Evolutionary conservation across 2,888 invertebrate genomes (phyloP).

Genomic region (Apodemia zela): DNA sequence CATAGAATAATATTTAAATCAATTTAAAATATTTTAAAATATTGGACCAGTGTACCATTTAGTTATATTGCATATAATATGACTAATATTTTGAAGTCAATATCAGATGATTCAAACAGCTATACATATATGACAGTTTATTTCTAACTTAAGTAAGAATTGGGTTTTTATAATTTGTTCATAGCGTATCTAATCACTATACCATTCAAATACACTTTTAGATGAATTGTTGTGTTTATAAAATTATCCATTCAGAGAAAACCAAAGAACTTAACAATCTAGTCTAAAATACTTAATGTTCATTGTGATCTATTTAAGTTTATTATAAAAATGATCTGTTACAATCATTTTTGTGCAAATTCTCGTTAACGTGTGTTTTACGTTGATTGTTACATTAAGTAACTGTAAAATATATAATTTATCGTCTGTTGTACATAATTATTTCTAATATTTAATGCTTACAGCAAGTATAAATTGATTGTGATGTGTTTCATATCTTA

Average conservation of each 20-base stretch:
- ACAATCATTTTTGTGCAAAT: not conserved
- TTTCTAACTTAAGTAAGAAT: not conserved
- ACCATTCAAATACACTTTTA: not conserved
- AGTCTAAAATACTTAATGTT: not conserved
- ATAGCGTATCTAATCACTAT: not conserved
- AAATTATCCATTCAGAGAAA: not conserved
- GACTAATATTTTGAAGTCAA: not conserved
- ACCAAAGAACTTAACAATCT: slow-evolving; percentile 7
- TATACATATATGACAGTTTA: not conserved
- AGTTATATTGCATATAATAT: not conserved
- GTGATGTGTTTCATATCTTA: slow-evolving; percentile 13
- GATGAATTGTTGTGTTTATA: not conserved
- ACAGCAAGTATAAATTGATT: not conserved
- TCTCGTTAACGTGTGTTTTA: not conserved
- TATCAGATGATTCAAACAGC: too few species aligned
- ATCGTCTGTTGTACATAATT: not conserved
- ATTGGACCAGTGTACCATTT: too few species aligned
- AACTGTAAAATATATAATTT: slow-evolving; percentile 4
- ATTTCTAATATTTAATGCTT: slow-evolving; percentile 2
- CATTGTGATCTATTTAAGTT: slow-evolving; percentile 2
- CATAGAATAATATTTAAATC: too few species aligned
- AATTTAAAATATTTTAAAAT: too few species aligned
- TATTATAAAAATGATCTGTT: not conserved
- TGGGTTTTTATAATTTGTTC: not conserved
- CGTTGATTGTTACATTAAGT: not conserved